Percentiles rank a stretch among this genome's conserved stretches.
These are phyloP conservation scores for Vultur gryphus DNA, from an alignment of 2,797 vertebrate species.

Conservation along the genomic window DNA sequence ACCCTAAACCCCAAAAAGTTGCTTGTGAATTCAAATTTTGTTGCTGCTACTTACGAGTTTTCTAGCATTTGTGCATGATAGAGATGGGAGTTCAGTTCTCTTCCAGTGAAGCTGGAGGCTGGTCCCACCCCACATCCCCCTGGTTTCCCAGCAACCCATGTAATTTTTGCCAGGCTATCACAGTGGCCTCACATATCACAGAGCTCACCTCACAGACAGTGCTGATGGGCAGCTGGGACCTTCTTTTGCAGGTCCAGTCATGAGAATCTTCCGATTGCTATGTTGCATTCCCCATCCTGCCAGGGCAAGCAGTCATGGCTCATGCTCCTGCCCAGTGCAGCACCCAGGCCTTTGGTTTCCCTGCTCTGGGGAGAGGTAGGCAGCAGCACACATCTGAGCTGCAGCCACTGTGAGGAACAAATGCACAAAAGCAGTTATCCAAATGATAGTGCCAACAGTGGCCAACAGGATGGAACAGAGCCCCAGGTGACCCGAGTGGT, in stretches of 20 bases:
- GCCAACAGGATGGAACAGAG: background rate
- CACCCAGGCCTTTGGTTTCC: background rate
- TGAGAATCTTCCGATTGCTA: background rate
- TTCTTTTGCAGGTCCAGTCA: background rate
- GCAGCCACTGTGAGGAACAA: background rate
- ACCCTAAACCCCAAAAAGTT: background rate
- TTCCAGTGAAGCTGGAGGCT: background rate
- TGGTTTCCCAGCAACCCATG: background rate
- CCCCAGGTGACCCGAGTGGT: background rate
- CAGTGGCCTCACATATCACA: too few species aligned
- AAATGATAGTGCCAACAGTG: background rate
- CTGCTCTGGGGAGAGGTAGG: background rate
- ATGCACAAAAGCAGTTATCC: background rate
- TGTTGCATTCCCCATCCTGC: background rate
- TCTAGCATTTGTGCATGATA: background rate
- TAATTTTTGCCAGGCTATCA: background rate
- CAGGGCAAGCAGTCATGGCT: background rate
- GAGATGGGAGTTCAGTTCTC: background rate
- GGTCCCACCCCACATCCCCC: background rate
- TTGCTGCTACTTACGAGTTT: background rate
- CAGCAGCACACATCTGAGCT: background rate
- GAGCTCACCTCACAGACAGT: background rate
- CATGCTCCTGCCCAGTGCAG: fast-evolving
- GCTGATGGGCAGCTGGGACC: background rate
- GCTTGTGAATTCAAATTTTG: background rate